Percentiles rank a stretch among this genome's conserved stretches.
These are phyloP conservation scores for Drusus annulatus DNA, from an alignment of 1,140 invertebrate genomes.

Conservation along the genomic window DNA sequence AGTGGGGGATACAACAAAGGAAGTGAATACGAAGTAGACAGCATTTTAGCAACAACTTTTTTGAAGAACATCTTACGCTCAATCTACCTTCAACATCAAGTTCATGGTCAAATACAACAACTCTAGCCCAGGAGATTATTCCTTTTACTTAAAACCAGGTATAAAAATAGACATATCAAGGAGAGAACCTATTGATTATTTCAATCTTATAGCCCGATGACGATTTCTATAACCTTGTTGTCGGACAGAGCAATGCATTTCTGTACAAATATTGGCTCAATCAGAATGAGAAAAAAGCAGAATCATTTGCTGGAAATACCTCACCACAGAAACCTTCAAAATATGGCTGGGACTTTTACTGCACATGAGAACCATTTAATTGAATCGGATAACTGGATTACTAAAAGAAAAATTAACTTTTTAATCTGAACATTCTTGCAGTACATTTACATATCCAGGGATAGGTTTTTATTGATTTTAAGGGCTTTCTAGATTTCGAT, in stretches of 20 bases:
- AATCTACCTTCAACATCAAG: constrained; percentile 13
- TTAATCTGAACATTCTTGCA: too few species aligned
- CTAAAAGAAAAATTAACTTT: neutral
- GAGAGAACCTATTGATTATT: constrained; percentile 15
- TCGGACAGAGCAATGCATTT: constrained; percentile 1
- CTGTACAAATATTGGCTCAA: too few species aligned
- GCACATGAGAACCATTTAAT: constrained; percentile 18
- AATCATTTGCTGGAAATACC: too few species aligned
- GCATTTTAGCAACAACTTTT: neutral
- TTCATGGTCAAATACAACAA: neutral
- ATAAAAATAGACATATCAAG: neutral
- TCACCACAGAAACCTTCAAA: neutral
- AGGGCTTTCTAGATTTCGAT: too few species aligned
- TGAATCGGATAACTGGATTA: constrained; percentile 6
- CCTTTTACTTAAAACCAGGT: neutral
- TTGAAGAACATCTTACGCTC: constrained; percentile 10
- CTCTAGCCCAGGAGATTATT: constrained; percentile 18
- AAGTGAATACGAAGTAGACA: constrained; percentile 17
- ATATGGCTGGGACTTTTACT: constrained; percentile 17
- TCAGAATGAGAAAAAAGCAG: too few species aligned
- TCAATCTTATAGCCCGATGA: neutral
- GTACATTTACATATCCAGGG: too few species aligned
- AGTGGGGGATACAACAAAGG: neutral
- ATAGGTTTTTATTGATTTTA: too few species aligned
- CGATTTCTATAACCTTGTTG: constrained; percentile 5